A percentile compares a stretch with the other conserved stretches of the same genome.
Evolutionary conservation across 2,797 vertebrate species (phyloP).

Genomic region (Microcaecilia unicolor): DNA sequence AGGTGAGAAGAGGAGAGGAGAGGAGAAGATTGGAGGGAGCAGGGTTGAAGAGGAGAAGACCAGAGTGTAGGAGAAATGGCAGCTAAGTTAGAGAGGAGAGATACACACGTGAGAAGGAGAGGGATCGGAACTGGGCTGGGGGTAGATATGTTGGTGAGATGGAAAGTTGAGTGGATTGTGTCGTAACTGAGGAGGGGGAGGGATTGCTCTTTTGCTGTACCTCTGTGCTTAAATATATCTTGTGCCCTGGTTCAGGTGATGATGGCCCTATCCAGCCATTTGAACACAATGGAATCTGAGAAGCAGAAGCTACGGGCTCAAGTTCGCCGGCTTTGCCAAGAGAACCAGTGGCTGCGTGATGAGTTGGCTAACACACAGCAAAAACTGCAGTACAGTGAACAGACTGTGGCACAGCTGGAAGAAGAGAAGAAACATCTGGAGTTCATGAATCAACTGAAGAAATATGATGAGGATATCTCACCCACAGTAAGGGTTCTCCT

Average conservation of each 20-base stretch:
- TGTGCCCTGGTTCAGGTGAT: conserved; percentile 70
- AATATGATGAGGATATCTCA: conserved; percentile 88
- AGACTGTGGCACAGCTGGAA: conserved; percentile 93
- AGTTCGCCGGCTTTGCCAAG: conserved; percentile 90
- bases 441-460: conserved; percentile 96
- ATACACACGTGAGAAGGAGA: no score
- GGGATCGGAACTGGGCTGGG: background rate
- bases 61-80: background rate
- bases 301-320: conserved; percentile 97
- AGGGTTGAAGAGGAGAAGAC: background rate
- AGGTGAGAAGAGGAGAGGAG: conserved; percentile 56
- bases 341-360: conserved; percentile 95
- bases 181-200: no score
- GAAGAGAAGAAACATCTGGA: conserved; percentile 97
- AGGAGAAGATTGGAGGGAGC: conserved; percentile 55
- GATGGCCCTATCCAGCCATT: conserved; percentile 93
- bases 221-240: no score
- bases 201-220: background rate
- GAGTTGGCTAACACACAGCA: conserved; percentile 96
- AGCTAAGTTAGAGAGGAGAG: no score
- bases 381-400: conserved; percentile 93
- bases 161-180: background rate
- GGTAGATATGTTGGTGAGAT: background rate
- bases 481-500: conserved; percentile 74
- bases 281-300: conserved; percentile 94